Conservation (phyloP, 2,888 invertebrate genomes). For the Axea sp. region DNA sequence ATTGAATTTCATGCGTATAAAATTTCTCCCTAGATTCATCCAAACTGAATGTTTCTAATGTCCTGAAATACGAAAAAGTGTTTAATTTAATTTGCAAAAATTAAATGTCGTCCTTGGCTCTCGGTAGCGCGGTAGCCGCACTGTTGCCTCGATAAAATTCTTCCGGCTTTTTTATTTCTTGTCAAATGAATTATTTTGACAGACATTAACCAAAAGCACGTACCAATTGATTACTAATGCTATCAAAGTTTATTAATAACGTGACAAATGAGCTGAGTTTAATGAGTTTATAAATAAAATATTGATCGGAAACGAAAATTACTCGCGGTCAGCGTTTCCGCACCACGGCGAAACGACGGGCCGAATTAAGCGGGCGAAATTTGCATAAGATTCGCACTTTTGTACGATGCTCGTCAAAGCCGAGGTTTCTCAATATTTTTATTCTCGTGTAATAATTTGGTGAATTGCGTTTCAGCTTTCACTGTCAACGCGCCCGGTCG, state of each 20-base stretch:
- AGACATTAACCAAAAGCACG: no score
- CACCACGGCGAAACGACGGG: not conserved
- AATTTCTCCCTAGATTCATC: no score
- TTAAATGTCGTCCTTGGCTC: no score
- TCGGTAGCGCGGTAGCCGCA: no score
- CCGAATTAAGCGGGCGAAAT: constrained; percentile 4
- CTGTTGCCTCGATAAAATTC: no score
- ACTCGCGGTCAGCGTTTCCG: constrained; percentile 12
- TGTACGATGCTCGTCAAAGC: constrained; percentile 22
- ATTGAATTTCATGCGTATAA: no score
- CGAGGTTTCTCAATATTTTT: constrained; percentile 28
- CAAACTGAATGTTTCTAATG: no score
- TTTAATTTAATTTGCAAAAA: no score
- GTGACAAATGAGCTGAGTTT: not conserved
- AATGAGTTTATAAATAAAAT: constrained; percentile 5
- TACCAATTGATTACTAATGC: not conserved
- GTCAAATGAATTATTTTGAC: no score
- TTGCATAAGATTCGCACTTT: constrained; percentile 32
- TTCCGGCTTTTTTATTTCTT: no score
- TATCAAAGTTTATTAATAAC: not conserved
- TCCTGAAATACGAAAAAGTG: no score
- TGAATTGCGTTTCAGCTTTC: constrained; percentile 39
- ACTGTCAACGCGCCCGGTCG: constrained; percentile 18
- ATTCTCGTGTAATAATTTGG: constrained; percentile 27
- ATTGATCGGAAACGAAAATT: constrained; percentile 1